These are phyloP conservation scores for Heliocidaris tuberculata DNA, from an alignment of 35 echinoderm and acorn worm genomes.

Conservation along the genomic window DNA sequence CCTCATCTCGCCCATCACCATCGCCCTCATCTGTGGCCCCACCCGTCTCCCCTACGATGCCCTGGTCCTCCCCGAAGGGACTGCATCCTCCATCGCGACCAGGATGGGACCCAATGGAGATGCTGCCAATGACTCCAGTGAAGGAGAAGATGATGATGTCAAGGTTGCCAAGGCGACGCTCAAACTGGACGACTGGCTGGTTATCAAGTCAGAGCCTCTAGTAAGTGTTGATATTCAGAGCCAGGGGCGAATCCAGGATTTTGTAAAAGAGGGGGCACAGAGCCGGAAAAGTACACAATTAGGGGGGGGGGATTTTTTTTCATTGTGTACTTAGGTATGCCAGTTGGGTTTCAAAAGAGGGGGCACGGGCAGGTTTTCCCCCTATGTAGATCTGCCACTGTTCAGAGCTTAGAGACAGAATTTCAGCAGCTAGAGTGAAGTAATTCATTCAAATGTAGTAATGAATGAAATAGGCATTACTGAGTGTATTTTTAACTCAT, in stretches of 20 bases:
- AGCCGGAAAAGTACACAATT: too few relatives aligned
- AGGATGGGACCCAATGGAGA: conserved; percentile 64
- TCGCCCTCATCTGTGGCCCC: conserved; percentile 86
- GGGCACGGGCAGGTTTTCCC: too few relatives aligned
- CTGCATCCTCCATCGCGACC: conserved; percentile 14
- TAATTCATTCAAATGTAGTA: neutral
- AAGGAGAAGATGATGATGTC: conserved; percentile 43
- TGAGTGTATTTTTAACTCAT: neutral
- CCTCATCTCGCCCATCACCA: conserved; percentile 76
- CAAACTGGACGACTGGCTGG: conserved; percentile 86
- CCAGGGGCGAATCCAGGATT: too few relatives aligned
- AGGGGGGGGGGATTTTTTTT: too few relatives aligned
- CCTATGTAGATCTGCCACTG: too few relatives aligned
- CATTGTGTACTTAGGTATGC: too few relatives aligned
- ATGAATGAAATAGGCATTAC: neutral
- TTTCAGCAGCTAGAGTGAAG: too few relatives aligned
- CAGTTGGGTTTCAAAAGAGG: too few relatives aligned
- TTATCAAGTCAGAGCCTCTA: conserved; percentile 3
- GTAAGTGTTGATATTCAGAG: too few relatives aligned
- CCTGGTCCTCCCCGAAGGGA: conserved; percentile 60
- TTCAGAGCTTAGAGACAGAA: too few relatives aligned
- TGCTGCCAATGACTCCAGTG: conserved; percentile 47
- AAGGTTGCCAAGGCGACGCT: conserved; percentile 61
- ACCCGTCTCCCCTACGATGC: conserved; percentile 87
- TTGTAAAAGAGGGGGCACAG: too few relatives aligned